Conservation (phyloP, 2,113 vertebrate genomes). For the Nansenia antarctica region DNA sequence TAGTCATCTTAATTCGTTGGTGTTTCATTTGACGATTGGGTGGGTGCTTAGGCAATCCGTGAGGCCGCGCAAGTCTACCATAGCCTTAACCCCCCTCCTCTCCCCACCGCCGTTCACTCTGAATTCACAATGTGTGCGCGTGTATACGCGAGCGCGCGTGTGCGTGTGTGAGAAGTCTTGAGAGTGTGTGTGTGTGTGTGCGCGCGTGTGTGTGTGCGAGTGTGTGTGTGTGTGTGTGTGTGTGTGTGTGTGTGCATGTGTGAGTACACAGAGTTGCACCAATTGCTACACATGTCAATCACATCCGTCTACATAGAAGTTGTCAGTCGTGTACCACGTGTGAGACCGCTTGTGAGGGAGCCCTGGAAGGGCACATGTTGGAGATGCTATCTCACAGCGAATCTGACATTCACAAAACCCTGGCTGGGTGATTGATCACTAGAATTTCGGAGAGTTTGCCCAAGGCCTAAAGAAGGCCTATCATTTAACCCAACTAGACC, state of each 20-base stretch:
- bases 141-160: constrained; percentile 36
- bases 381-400: not conserved
- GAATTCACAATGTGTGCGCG: constrained; percentile 48
- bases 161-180: constrained; percentile 43
- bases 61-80: constrained; percentile 43
- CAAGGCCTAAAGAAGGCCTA: too few relatives aligned
- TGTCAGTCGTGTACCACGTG: constrained; percentile 54
- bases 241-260: constrained; percentile 46
- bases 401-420: not conserved
- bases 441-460: too few relatives aligned
- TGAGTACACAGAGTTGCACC: constrained; percentile 14
- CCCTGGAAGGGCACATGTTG: not conserved
- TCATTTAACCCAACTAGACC: too few relatives aligned
- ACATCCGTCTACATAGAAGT: constrained; percentile 42
- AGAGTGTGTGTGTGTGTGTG: constrained; percentile 28
- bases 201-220: constrained; percentile 47
- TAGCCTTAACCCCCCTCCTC: constrained; percentile 43
- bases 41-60: constrained; percentile 51
- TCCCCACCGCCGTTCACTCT: constrained; percentile 44
- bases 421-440: too few relatives aligned
- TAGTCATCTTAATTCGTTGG: constrained; percentile 28
- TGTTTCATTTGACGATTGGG: constrained; percentile 33
- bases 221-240: constrained; percentile 31
- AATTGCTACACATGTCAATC: constrained; percentile 29
- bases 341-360: not conserved